Evolutionary conservation across 2,888 invertebrate species (phyloP).

Genomic region (Pseudococcus jackbeardsleyi): DNA sequence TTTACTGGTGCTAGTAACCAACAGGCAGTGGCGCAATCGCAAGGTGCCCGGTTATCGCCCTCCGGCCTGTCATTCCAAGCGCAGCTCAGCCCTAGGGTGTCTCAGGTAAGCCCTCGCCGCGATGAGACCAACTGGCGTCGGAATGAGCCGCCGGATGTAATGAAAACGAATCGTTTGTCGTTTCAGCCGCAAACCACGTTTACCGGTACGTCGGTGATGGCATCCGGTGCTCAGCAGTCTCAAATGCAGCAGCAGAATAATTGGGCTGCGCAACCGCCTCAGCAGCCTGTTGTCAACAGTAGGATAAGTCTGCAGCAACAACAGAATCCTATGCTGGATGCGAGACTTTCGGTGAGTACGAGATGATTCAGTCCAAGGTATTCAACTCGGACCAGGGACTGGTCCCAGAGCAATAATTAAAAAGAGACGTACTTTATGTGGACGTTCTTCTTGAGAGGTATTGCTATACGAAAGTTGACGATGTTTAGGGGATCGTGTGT

Average conservation of each 20-base stretch:
- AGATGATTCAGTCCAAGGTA: not conserved
- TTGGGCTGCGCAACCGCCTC: constrained; percentile 72
- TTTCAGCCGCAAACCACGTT: constrained; percentile 66
- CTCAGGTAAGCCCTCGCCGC: constrained; percentile 70
- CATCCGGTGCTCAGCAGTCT: constrained; percentile 57
- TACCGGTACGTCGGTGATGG: constrained; percentile 49
- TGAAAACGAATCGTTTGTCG: not conserved
- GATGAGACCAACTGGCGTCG: not conserved
- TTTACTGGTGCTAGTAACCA: constrained; percentile 56
- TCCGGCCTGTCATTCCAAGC: constrained; percentile 72
- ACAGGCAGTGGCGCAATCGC: constrained; percentile 45
- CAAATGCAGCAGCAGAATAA: constrained; percentile 69
- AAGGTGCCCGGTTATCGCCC: constrained; percentile 73
- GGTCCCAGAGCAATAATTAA: not conserved
- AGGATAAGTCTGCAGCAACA: constrained; percentile 80
- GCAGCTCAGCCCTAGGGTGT: constrained; percentile 73
- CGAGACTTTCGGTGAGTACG: constrained; percentile 82
- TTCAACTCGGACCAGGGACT: too few species aligned
- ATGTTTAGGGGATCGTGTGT: constrained; percentile 41
- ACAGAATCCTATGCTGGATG: constrained; percentile 91
- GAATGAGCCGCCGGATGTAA: not conserved
- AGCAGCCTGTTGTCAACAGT: constrained; percentile 66
- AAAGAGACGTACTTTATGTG: not conserved
- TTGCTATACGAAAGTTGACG: not conserved
- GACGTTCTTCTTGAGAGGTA: constrained; percentile 27